phyloP scores from a whole-genome alignment of 2,888 invertebrate genomes.

The Chaitophorus viminalis region DNA sequence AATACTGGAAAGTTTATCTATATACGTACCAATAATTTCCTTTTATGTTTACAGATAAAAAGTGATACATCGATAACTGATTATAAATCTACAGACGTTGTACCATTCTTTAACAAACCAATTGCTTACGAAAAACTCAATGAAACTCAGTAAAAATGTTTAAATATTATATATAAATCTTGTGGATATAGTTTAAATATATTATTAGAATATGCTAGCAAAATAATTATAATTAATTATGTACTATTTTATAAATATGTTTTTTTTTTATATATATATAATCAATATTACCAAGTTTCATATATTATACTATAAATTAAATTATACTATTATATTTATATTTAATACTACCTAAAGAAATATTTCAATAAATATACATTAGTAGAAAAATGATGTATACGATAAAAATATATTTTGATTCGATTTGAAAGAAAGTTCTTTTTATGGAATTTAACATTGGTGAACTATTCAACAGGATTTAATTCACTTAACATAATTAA shows the following conservation, averaged over 20 bases:
- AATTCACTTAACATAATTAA: not conserved
- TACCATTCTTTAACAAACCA: slow-evolving; percentile 14
- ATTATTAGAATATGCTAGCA: not conserved
- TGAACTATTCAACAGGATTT: not conserved
- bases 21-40: not conserved
- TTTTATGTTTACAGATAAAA: slow-evolving; percentile 18
- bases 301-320: not conserved
- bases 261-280: not conserved
- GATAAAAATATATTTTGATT: not conserved
- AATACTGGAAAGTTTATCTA: not conserved
- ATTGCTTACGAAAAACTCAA: slow-evolving; percentile 41
- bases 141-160: slow-evolving; percentile 1
- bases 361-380: too few relatives aligned
- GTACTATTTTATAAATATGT: not conserved
- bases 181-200: not conserved
- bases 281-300: not conserved
- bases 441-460: not conserved
- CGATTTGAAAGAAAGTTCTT: not conserved
- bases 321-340: too few relatives aligned
- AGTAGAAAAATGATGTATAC: not conserved
- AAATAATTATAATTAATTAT: not conserved
- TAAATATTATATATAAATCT: not conserved
- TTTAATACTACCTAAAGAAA: too few relatives aligned
- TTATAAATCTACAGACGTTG: slow-evolving; percentile 40
- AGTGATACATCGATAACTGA: not conserved